A percentile compares a stretch with the other conserved stretches of the same genome.
Conservation (phyloP, 92 coral and sea anemone genomes). For the Paragorgia papillata region DNA sequence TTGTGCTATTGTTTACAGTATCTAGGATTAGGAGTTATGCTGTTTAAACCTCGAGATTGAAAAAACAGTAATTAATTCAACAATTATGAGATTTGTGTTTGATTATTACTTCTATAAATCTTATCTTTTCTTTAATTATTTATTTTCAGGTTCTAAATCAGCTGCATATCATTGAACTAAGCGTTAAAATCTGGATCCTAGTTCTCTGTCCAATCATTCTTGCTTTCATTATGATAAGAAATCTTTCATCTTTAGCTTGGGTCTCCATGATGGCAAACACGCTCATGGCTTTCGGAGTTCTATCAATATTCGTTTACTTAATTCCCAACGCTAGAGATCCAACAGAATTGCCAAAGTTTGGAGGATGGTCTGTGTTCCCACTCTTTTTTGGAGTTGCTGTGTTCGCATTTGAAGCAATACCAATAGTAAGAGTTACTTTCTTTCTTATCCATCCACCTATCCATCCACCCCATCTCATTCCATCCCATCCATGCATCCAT, state of each 20-base stretch:
- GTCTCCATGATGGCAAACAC: slow-evolving; percentile 74
- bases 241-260: slow-evolving; percentile 72
- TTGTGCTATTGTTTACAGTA: too few relatives aligned
- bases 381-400: slow-evolving; percentile 76
- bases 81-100: too few relatives aligned
- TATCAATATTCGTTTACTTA: slow-evolving; percentile 70
- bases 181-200: slow-evolving; percentile 73
- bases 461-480: too few relatives aligned
- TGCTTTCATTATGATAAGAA: slow-evolving; percentile 74
- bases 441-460: too few relatives aligned
- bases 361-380: slow-evolving; percentile 73
- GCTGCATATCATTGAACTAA: slow-evolving; percentile 46
- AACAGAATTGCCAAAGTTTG: slow-evolving; percentile 63
- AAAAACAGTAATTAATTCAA: too few relatives aligned
- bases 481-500: too few relatives aligned
- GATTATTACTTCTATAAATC: too few relatives aligned
- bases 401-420: slow-evolving; percentile 86
- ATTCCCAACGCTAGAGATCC: slow-evolving; percentile 65
- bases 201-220: slow-evolving; percentile 71
- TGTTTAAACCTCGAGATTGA: too few relatives aligned
- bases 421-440: neutral
- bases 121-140: too few relatives aligned
- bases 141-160: slow-evolving; percentile 53
- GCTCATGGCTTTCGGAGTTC: slow-evolving; percentile 61
- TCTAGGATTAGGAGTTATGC: too few relatives aligned